phyloP scores from a whole-genome alignment of 2,797 vertebrate genomes.

The Geotrypetes seraphini region DNA sequence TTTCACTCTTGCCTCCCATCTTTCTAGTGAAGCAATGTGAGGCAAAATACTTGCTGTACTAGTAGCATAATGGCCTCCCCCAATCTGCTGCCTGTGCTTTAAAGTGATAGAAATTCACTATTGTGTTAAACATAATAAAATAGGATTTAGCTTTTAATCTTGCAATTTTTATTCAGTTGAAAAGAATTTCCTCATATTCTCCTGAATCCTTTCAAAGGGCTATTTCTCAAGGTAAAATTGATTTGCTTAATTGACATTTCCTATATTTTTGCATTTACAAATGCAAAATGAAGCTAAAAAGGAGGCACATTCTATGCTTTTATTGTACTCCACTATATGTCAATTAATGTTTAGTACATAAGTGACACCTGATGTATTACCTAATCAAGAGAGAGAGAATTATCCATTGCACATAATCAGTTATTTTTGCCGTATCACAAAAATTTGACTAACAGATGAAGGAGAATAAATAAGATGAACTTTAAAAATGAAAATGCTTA shows the following conservation, averaged over 20 bases:
- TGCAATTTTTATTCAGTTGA: no score
- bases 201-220: no score
- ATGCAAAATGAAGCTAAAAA: constrained; percentile 43
- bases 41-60: no score
- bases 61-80: no score
- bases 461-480: constrained; percentile 71
- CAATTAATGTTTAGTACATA: constrained; percentile 68
- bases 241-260: constrained; percentile 28
- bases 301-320: constrained; percentile 37
- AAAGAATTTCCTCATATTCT: no score
- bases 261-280: constrained; percentile 30
- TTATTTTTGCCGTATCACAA: constrained; percentile 66
- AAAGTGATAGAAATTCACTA: no score
- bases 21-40: no score
- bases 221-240: no score
- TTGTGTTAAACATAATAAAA: no score
- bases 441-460: constrained; percentile 66
- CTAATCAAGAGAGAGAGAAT: constrained; percentile 64
- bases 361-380: constrained; percentile 68
- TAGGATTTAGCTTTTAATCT: no score
- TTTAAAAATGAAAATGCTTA: constrained; percentile 72
- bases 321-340: constrained; percentile 61
- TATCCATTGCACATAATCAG: constrained; percentile 58
- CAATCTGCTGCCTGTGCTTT: no score
- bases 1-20: no score